phyloP scores from a whole-genome alignment of 2,888 invertebrate species.

The Drosophila histrio region DNA sequence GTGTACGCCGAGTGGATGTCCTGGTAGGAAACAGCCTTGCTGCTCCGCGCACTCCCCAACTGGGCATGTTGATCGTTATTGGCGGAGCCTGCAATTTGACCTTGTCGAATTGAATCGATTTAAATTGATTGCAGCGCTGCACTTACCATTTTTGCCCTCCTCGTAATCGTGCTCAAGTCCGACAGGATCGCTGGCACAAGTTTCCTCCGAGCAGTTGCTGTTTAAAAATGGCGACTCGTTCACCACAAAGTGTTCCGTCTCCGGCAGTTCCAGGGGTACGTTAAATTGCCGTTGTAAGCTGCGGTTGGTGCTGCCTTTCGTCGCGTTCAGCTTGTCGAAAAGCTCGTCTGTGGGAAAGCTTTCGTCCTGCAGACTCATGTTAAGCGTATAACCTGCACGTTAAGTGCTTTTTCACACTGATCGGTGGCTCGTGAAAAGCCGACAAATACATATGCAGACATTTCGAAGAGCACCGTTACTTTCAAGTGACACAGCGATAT shows the following conservation, averaged over 20 bases:
- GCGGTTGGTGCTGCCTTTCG: neutral
- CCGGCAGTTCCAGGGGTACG: conserved; percentile 13
- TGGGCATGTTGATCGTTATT: conserved; percentile 19
- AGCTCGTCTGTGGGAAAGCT: conserved; percentile 80
- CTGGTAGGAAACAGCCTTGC: conserved; percentile 73
- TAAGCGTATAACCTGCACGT: neutral
- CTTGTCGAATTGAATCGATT: neutral
- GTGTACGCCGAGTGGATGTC: conserved; percentile 82
- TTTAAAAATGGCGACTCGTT: conserved; percentile 53
- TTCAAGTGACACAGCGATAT: neutral
- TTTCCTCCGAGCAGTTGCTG: conserved; percentile 64
- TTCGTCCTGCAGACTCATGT: conserved; percentile 82
- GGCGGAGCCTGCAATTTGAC: conserved; percentile 1
- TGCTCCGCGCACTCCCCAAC: conserved; percentile 36
- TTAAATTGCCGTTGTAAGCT: conserved; percentile 29
- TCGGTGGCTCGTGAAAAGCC: neutral
- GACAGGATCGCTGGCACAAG: conserved; percentile 73
- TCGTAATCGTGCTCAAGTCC: conserved; percentile 42
- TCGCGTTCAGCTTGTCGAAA: conserved; percentile 55
- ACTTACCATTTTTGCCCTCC: conserved; percentile 23
- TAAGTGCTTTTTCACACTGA: neutral
- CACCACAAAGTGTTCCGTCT: conserved; percentile 27
- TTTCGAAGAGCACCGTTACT: conserved; percentile 9
- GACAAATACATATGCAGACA: neutral
- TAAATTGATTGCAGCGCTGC: neutral